Base-by-base conservation (phyloP, 2,888 invertebrate genomes). In the Cheilosia pagana region DNA sequence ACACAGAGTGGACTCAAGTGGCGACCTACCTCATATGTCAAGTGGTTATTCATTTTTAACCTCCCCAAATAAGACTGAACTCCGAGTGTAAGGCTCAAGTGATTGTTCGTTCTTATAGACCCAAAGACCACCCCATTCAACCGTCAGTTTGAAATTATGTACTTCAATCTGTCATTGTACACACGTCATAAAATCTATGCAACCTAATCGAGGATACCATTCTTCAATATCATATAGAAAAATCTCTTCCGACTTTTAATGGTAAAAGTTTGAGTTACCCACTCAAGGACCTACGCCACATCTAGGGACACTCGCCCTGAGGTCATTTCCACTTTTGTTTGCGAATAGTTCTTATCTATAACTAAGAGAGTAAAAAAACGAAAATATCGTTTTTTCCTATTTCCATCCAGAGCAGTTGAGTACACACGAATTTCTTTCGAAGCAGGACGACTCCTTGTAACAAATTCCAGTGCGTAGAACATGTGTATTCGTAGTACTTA, bases 171-270 rank as follows among this genome's bases (percentile, higher is more conserved):
- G 53, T 48, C 63, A 39, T 57, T 53, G 41, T 39, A 41, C 52
- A 21, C 21, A 57, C 19, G 48, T 35, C 74, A 65, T 65, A n/a
- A 65, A 63, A 55, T 48, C 48, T 65, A 65, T 65, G 55, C 39
- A 74, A 39, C 48, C 28, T 63, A 65, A 74, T 74, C 65, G 57
- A 74, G 19, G 39, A 28, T 31, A 45, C 35, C 62, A 74, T 55
- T 72, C 45, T 52, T 50, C 19, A 53, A 45, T 31, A 43, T 12
- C 10, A 12, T 10, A 12, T 3, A 35, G 0, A 12, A 2, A 25
- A 35, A 35, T 35, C 1, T 35, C 35, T 35, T 35, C 3, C 5
- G 1, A 41, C n/a, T 31, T 57, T 57, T 19, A 45, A 48, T 53
- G 35, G n/a, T 19, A 60, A 71, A 52, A 31, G 23, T 28, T 50